phyloP scores from a whole-genome alignment of 2,888 invertebrate genomes.

The Aphodius granarius region DNA sequence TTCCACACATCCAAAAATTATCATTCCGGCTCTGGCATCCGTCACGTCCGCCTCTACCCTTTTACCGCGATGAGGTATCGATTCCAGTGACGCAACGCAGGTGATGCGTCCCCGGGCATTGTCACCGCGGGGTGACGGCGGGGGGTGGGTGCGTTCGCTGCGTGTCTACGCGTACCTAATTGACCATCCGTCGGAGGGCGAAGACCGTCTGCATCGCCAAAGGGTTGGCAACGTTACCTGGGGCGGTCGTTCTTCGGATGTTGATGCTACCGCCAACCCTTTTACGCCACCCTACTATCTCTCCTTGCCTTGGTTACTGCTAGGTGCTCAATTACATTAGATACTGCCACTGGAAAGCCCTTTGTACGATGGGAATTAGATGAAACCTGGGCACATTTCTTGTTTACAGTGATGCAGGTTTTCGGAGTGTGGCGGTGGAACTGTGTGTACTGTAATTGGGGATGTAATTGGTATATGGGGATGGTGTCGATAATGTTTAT shows the following conservation, averaged over 20 bases:
- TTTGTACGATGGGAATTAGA: conserved; percentile 8
- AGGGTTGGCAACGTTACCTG: conserved; percentile 38
- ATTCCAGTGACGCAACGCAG: conserved; percentile 48
- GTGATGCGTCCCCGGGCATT: conserved; percentile 46
- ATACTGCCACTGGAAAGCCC: not conserved
- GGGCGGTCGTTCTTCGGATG: not conserved
- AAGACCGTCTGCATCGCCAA: conserved; percentile 25
- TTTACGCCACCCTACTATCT: not conserved
- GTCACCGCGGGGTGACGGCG: conserved; percentile 35
- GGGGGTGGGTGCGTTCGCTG: conserved; percentile 23
- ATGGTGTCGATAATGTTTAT: not conserved
- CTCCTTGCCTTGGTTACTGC: not conserved
- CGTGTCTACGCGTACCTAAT: conserved; percentile 36
- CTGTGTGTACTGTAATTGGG: not conserved
- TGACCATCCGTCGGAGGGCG: conserved; percentile 31
- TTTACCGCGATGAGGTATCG: conserved; percentile 52
- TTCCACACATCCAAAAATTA: no score
- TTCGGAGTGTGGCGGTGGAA: not conserved
- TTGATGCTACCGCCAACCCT: conserved; percentile 2
- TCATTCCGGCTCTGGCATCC: not conserved
- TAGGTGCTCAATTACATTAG: conserved; percentile 5
- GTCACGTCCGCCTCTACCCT: conserved; percentile 39
- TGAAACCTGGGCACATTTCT: conserved; percentile 2
- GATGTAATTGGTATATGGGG: not conserved
- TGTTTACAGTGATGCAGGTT: conserved; percentile 1